Evolutionary conservation across 2,113 vertebrate species (phyloP), one percentile per base, ranked within the genome.

Genomic region (Bubo bubo): DNA sequence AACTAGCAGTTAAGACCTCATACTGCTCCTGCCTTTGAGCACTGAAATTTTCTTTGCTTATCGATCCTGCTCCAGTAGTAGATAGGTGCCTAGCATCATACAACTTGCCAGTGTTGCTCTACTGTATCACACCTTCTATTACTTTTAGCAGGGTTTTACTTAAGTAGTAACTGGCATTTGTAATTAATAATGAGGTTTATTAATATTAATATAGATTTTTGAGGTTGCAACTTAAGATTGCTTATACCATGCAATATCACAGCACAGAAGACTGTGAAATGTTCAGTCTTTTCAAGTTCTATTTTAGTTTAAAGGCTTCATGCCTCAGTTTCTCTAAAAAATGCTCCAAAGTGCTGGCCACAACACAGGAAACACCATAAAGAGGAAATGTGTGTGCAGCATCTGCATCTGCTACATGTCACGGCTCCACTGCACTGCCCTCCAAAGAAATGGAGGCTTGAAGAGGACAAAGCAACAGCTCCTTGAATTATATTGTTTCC

Each of bases 261-360:
- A 95, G 85, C 94, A 72, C 41, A 67, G 53, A 95, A 83, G 45
- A 43, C n/a, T 64, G 45, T 91, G 64, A 88, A 81, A 58, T 74
- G 55, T 82, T 77, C 18, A 34, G 64, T 82, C 59, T 79, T 80
- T 93, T 88, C 76, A 93, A 94, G 74, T 86, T 85, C 49, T 91
- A n/a, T 73, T 93, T 89, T 34, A 77, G 19, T 89, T 95, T 75
- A 91, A 94, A 95, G 89, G 66, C 87, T 70, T 85, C 23, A 22
- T 73, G 79, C 62, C 79, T 93, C 79, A 15, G 35, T 72, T 75
- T 94, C 71, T 95, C 87, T 89, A 76, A 82, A 90, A 96, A 95
- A 91, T 43, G 70, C 47, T 93, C 37, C 59, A 35, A 84, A 88
- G 64, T 81, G 74, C 72, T 90, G 68, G 73, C 63, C 63, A 70